These are phyloP conservation scores for Troilus luridus DNA, from an alignment of 2,888 invertebrate species.

Conservation along the genomic window DNA sequence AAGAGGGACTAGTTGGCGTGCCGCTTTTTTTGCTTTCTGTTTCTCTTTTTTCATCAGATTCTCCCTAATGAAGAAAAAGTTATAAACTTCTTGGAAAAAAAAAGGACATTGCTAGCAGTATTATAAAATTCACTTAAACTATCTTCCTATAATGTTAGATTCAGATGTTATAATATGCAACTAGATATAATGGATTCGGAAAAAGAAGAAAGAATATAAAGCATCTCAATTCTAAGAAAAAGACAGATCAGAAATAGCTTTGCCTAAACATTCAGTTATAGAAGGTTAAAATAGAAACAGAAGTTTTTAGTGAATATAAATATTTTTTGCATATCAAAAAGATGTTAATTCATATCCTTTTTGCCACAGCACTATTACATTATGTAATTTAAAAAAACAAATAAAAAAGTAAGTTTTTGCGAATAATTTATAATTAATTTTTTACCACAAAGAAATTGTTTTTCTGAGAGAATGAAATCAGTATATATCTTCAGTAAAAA, in stretches of 20 bases:
- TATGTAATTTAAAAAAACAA: no score
- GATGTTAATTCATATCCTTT: background rate
- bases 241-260: background rate
- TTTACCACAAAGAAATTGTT: background rate
- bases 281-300: background rate
- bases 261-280: background rate
- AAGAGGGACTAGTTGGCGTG: background rate
- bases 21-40: constrained; percentile 60
- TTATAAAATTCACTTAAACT: background rate
- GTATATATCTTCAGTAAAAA: no score
- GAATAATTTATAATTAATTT: background rate
- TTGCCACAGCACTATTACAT: background rate
- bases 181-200: background rate
- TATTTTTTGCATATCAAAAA: background rate
- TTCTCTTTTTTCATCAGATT: constrained; percentile 61
- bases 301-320: background rate
- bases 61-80: constrained; percentile 57
- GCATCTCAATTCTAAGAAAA: background rate
- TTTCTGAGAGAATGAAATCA: background rate
- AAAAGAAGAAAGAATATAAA: background rate
- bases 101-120: background rate
- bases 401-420: no score
- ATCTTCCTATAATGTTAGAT: background rate
- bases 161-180: background rate
- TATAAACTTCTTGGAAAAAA: background rate